Evolutionary conservation across 2,888 invertebrate species (phyloP).

Genomic region (Ormyrus pomaceus): DNA sequence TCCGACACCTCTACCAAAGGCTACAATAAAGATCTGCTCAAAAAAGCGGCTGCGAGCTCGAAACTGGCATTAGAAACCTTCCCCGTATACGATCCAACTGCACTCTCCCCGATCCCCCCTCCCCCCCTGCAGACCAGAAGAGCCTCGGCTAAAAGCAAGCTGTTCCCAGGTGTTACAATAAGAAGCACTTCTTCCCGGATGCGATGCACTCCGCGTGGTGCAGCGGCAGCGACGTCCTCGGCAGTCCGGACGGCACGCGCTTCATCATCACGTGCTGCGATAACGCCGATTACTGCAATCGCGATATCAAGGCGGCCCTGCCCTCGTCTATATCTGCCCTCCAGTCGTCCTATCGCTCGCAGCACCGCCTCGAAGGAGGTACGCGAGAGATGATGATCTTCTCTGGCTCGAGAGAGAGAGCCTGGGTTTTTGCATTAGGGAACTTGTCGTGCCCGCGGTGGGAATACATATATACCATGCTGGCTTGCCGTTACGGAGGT

Average conservation of each 20-base stretch:
- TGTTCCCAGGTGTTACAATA: conserved; percentile 73
- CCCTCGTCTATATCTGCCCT: conserved; percentile 64
- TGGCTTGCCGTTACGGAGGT: conserved; percentile 9
- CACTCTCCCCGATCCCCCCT: too few species aligned
- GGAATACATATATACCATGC: neutral
- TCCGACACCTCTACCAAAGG: too few species aligned
- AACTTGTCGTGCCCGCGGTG: neutral
- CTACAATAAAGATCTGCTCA: too few species aligned
- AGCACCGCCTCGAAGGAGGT: conserved; percentile 70
- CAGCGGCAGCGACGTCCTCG: conserved; percentile 66
- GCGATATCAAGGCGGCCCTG: conserved; percentile 79
- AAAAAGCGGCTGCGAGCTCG: too few species aligned
- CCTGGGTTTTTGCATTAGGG: neutral
- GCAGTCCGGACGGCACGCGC: conserved; percentile 77
- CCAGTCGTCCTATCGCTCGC: conserved; percentile 66
- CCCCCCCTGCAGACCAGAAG: neutral
- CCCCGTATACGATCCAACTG: too few species aligned
- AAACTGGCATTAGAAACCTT: too few species aligned
- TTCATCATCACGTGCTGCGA: conserved; percentile 89
- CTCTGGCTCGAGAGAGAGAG: too few species aligned
- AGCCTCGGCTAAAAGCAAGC: conserved; percentile 50
- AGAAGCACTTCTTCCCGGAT: conserved; percentile 71
- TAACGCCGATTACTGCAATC: conserved; percentile 85
- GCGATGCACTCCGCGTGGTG: conserved; percentile 72
- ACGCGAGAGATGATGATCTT: conserved; percentile 55